phyloP scores from a whole-genome alignment of 2,888 invertebrate genomes.

The Odontothrips loti region DNA sequence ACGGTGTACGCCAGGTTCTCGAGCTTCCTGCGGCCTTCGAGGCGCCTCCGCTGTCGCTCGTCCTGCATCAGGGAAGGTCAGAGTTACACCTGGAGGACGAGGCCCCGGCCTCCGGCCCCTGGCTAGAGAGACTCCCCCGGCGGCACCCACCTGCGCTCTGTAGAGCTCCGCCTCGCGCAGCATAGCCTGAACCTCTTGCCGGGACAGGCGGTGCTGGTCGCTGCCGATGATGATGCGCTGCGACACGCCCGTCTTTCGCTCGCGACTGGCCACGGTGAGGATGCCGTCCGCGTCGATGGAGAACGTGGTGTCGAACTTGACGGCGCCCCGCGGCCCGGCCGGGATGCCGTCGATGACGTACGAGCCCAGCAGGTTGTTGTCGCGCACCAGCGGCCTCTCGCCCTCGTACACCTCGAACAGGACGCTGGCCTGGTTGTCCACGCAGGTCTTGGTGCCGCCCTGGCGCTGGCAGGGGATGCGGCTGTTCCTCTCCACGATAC shows the following conservation, averaged over 20 bases:
- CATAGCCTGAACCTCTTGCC: slow-evolving; percentile 16
- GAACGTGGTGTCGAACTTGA: slow-evolving; percentile 24
- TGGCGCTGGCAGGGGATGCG: slow-evolving; percentile 20
- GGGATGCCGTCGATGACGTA: slow-evolving; percentile 21
- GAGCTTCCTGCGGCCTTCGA: neutral
- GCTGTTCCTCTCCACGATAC: slow-evolving; percentile 5
- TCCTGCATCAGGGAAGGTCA: neutral
- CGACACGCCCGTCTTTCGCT: neutral
- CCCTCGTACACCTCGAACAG: slow-evolving; percentile 25
- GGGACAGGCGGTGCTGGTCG: slow-evolving; percentile 15
- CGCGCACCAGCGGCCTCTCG: slow-evolving; percentile 14
- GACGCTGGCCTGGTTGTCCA: slow-evolving; percentile 17
- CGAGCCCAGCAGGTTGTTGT: slow-evolving; percentile 13
- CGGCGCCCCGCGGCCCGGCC: slow-evolving; percentile 16
- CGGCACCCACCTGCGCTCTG: neutral
- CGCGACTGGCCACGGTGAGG: slow-evolving; percentile 9
- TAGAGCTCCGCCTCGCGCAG: slow-evolving; percentile 10
- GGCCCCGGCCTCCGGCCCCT: no score
- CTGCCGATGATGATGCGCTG: slow-evolving; percentile 21
- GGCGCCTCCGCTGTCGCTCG: neutral
- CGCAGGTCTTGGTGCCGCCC: slow-evolving; percentile 18
- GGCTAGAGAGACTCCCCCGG: neutral
- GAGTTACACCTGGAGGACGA: no score
- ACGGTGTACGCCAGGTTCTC: slow-evolving; percentile 12
- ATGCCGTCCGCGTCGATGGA: slow-evolving; percentile 25